Base-by-base conservation (phyloP, 2,888 invertebrate genomes). In the Heptascelio sp. region DNA sequence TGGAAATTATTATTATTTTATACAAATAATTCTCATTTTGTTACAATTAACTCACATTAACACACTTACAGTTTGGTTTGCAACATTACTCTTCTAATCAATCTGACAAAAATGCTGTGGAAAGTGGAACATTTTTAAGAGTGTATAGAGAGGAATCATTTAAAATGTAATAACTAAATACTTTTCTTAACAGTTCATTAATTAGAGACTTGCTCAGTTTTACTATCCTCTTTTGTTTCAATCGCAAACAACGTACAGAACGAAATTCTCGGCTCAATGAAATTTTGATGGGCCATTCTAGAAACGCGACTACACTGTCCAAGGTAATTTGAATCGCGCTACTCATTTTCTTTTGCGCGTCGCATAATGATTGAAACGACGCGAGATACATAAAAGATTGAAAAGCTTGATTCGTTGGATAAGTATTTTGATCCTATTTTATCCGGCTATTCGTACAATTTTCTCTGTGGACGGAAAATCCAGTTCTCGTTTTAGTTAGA, bases 381-480 rank as follows among this genome's bases (percentile, higher is more conserved):
- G 68, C 70, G 83, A 51, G 67, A 65, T 60, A 34, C 53, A 78
- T 68, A 83, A 83, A 83, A 79, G 67, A 79, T 76, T 75, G 78
- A 68, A 73, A 83, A 60, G 65, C 75, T 71, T 79, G 78, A 78
- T 70, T 78, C 57, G 73, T 68, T 53, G 59, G 68, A 83, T 70
- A 83, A 83, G 83, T 83, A 79, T 83, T 83, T 76, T 79, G 83
- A 79, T 83, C 83, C 79, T 83, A 71, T 83, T 83, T 83, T 76
- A 83, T 83, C 71, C 71, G 55, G 53, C 67, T 57, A 43, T 83
- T 64, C 43, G 68, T 75, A 17, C 75, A 71, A 65, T 75, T 79
- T 78, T 76, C 79, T 83, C 83, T 83, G 78, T 60, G 80, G 80
- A 80, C 70, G 68, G 67, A 46, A 84, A 84, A 84, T 84, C 84